Evolutionary conservation across 2,888 invertebrate genomes (phyloP).

Genomic region (Bellardia bayeri): DNA sequence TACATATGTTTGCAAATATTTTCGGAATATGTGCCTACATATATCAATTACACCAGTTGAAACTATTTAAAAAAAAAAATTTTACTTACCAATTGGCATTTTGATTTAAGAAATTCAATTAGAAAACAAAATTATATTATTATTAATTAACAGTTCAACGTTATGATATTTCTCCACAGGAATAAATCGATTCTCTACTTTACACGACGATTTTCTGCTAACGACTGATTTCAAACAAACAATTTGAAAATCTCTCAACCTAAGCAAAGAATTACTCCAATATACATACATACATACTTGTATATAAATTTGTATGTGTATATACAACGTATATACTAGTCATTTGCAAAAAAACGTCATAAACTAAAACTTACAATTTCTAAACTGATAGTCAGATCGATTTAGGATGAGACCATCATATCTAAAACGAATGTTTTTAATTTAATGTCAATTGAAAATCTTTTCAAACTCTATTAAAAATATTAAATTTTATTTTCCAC

Average conservation of each 20-base stretch:
- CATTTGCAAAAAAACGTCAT: neutral
- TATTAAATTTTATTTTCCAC: no score
- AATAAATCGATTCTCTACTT: conserved; percentile 16
- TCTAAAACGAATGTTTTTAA: no score
- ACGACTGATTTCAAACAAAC: conserved; percentile 56
- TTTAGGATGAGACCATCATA: no score
- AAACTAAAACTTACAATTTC: neutral
- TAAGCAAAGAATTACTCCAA: conserved; percentile 1
- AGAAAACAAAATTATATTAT: conserved; percentile 2
- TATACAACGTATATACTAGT: neutral
- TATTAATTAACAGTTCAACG: conserved; percentile 15
- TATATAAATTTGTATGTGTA: neutral
- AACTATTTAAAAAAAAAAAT: neutral
- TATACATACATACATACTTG: neutral
- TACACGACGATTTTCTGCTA: conserved; percentile 44
- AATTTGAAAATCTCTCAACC: conserved; percentile 50
- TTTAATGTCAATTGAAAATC: no score
- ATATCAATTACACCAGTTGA: neutral
- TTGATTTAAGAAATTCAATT: neutral
- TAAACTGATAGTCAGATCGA: neutral
- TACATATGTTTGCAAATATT: neutral
- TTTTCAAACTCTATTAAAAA: no score
- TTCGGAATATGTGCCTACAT: neutral
- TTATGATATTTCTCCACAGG: conserved; percentile 9
- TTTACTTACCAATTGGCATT: conserved; percentile 60